phyloP scores from a whole-genome alignment of 2,797 vertebrate species.

The Microhierax caerulescens region DNA sequence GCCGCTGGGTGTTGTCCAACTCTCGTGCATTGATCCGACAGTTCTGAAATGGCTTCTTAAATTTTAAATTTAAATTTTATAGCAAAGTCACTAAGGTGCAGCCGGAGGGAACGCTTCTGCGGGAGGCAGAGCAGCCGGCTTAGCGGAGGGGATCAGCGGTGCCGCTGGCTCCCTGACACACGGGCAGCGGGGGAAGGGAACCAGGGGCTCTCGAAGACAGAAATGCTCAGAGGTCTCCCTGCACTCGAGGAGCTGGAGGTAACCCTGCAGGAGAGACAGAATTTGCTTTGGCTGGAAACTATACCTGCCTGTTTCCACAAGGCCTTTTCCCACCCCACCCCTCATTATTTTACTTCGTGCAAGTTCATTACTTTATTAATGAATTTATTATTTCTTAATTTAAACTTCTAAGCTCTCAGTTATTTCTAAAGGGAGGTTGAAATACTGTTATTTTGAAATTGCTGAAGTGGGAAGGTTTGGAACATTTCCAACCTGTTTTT shows the following conservation, averaged over 20 bases:
- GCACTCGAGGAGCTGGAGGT: neutral
- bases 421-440: neutral
- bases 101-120: neutral
- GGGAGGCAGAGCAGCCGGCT: neutral
- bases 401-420: neutral
- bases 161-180: rapidly evolving
- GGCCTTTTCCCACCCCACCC: too few relatives aligned
- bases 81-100: neutral
- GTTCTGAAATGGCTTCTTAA: neutral
- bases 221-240: neutral
- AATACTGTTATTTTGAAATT: neutral
- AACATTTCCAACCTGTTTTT: neutral
- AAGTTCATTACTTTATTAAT: neutral
- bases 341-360: neutral
- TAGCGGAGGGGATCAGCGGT: rapidly evolving
- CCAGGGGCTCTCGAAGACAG: neutral
- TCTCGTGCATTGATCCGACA: neutral
- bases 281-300: neutral
- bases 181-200: neutral
- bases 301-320: neutral
- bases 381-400: neutral
- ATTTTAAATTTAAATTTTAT: neutral
- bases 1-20: rapidly evolving
- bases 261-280: neutral
- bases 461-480: neutral